These are phyloP conservation scores for Aphidius ervi DNA, from an alignment of 1,140 invertebrate species.

Conservation along the genomic window DNA sequence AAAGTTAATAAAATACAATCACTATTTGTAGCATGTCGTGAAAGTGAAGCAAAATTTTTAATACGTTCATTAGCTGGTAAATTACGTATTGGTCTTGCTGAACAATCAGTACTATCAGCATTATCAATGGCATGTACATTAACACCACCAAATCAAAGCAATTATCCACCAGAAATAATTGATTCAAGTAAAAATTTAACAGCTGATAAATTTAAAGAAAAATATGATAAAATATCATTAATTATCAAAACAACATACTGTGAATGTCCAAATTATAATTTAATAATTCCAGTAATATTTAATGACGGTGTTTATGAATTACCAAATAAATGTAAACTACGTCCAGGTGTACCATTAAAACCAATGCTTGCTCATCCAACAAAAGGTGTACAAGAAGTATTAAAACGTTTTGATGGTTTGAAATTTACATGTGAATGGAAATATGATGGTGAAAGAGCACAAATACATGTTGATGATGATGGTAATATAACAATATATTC, in stretches of 20 bases:
- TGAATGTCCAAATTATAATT: conserved; percentile 95
- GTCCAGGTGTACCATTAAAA: conserved; percentile 91
- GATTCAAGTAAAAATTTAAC: conserved; percentile 60
- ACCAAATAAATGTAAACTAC: conserved; percentile 79
- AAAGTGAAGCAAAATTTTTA: conserved; percentile 87
- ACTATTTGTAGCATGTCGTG: conserved; percentile 88
- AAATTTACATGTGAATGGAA: conserved; percentile 99
- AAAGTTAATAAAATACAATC: conserved; percentile 91
- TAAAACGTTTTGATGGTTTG: conserved; percentile 84
- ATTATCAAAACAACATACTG: conserved; percentile 92
- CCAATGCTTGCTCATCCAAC: conserved; percentile 99
- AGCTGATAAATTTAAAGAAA: conserved; percentile 74
- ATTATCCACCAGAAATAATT: conserved; percentile 63
- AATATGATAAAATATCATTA: conserved; percentile 72
- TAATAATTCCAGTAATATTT: conserved; percentile 77
- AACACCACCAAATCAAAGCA: conserved; percentile 63
- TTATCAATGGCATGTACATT: conserved; percentile 78
- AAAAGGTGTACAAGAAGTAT: conserved; percentile 85
- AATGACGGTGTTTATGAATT: conserved; percentile 76
- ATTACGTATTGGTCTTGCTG: conserved; percentile 92
- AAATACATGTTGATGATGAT: conserved; percentile 75
- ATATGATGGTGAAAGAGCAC: conserved; percentile 98
- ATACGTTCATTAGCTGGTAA: conserved; percentile 92
- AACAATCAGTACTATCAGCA: conserved; percentile 91
- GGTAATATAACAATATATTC: conserved; percentile 83